phyloP scores from a whole-genome alignment of 2,113 vertebrate genomes.

The Penelope pileata region DNA sequence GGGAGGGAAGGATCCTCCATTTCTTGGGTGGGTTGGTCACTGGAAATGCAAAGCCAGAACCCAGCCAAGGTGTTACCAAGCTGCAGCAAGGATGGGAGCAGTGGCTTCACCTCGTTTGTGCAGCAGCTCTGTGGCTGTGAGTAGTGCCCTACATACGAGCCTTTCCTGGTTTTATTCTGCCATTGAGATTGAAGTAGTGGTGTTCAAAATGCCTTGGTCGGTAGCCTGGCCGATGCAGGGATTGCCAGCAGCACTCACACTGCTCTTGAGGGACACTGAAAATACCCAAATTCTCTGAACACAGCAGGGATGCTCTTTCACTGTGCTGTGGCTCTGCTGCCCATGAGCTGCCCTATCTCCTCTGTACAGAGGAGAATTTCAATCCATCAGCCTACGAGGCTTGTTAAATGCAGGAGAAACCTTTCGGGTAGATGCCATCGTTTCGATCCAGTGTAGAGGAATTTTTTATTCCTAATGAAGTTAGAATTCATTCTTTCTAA shows the following conservation, averaged over 20 bases:
- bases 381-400: not conserved
- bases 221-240: not conserved
- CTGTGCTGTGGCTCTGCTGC: constrained; percentile 51
- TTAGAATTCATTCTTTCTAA: not conserved
- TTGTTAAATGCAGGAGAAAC: not conserved
- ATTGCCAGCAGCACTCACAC: not conserved
- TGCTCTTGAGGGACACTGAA: not conserved
- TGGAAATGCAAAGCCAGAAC: not conserved
- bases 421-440: not conserved
- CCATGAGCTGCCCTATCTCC: not conserved
- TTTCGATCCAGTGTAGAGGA: not conserved
- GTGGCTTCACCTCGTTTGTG: not conserved
- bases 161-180: not conserved
- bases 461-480: not conserved
- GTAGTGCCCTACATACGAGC: too few relatives aligned
- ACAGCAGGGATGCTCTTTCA: not conserved
- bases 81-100: not conserved
- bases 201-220: not conserved
- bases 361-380: not conserved
- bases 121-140: not conserved
- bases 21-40: not conserved
- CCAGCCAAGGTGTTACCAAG: not conserved
- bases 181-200: not conserved
- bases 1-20: not conserved
- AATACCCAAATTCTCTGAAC: not conserved